These are phyloP conservation scores for Bovichtus variegatus DNA, from an alignment of 2,797 vertebrate species.

Conservation along the genomic window DNA sequence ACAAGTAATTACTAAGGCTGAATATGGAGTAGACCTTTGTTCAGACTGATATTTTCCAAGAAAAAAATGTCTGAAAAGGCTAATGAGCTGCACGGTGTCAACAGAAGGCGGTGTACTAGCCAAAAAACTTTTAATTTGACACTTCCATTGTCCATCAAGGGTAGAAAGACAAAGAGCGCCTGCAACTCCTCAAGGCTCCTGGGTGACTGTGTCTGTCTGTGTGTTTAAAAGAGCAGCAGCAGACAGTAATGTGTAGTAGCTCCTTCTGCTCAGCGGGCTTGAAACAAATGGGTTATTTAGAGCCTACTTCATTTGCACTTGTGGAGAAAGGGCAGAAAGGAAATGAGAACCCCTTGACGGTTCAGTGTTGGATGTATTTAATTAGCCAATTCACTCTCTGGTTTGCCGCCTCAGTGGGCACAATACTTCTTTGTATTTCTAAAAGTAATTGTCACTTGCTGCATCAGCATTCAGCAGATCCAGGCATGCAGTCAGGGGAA, in stretches of 20 bases:
- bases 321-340: conserved; percentile 77
- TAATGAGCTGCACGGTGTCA: conserved; percentile 77
- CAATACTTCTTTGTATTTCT: conserved; percentile 76
- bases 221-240: conserved; percentile 60
- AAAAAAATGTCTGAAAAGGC: conserved; percentile 64
- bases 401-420: conserved; percentile 73
- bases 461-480: conserved; percentile 74
- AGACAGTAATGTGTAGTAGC: conserved; percentile 62
- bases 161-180: conserved; percentile 48
- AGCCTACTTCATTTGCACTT: conserved; percentile 81
- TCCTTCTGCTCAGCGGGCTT: conserved; percentile 72
- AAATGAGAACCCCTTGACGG: conserved; percentile 76
- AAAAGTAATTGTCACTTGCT: conserved; percentile 79
- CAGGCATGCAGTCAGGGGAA: conserved; percentile 54
- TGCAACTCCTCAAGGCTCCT: conserved; percentile 47
- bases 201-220: conserved; percentile 52
- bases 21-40: conserved; percentile 66
- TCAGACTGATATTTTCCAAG: conserved; percentile 63
- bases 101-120: conserved; percentile 46
- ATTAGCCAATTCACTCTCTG: conserved; percentile 81
- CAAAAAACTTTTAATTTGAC: conserved; percentile 74
- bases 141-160: conserved; percentile 67
- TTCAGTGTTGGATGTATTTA: conserved; percentile 78
- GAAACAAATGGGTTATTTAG: conserved; percentile 83
- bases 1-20: conserved; percentile 63